Conservation (phyloP, 30 jellyfish, hydroid and myxozoan species). For the Hydra vulgaris region DNA sequence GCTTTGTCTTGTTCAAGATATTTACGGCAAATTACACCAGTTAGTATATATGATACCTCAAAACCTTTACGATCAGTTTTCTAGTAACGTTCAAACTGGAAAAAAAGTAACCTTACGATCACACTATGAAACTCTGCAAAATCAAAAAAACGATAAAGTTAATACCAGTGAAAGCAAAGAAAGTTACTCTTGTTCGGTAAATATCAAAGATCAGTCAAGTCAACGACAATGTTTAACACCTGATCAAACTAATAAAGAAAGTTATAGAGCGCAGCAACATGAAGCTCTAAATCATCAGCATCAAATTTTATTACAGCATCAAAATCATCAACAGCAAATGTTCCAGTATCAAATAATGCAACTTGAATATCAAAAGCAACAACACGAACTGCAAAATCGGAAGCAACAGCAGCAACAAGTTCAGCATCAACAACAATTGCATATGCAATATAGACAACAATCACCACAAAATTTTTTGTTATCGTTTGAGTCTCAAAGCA, state of each 20-base stretch:
- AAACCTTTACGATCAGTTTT: constrained; percentile 15
- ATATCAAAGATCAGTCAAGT: background rate
- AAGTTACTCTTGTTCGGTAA: background rate
- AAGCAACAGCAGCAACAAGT: background rate
- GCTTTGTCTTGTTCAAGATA: constrained; percentile 24
- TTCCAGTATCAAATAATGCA: too few relatives aligned
- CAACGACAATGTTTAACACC: background rate
- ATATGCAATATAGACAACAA: background rate
- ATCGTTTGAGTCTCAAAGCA: background rate
- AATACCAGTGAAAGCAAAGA: background rate
- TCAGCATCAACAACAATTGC: background rate
- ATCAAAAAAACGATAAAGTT: too few relatives aligned
- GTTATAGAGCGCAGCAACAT: background rate
- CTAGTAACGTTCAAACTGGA: constrained; percentile 1
- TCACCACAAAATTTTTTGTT: background rate
- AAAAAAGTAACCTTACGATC: constrained; percentile 6
- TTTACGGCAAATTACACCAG: constrained; percentile 16
- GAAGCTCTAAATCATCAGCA: background rate
- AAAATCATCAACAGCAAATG: background rate
- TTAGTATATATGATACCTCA: constrained; percentile 22
- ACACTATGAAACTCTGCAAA: background rate
- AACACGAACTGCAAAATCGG: background rate
- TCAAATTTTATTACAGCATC: background rate
- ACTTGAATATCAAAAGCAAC: background rate
- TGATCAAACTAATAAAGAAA: background rate